Evolutionary conservation across 1,140 invertebrate genomes (phyloP).

Genomic region (Platyura marginata): DNA sequence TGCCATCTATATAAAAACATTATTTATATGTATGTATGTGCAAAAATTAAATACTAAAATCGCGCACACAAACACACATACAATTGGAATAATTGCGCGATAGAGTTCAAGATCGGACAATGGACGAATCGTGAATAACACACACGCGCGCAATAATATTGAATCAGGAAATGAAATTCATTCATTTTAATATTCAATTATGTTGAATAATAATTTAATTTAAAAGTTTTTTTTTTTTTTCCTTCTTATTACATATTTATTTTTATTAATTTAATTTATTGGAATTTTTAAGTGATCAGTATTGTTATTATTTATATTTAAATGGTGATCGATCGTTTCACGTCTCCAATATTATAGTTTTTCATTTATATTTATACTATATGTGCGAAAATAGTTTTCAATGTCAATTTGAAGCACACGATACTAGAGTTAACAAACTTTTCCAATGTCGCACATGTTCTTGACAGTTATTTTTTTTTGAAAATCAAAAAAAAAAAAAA

Average conservation of each 20-base stretch:
- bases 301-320: not conserved
- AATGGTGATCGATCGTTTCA: not conserved
- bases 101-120: not conserved
- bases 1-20: not conserved
- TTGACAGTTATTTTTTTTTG: too few relatives aligned
- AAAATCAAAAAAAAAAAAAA: too few relatives aligned
- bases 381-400: too few relatives aligned
- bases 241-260: too few relatives aligned
- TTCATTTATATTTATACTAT: too few relatives aligned
- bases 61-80: not conserved
- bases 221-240: not conserved
- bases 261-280: too few relatives aligned
- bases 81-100: not conserved
- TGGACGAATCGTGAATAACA: not conserved
- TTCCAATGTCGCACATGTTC: too few relatives aligned
- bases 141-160: not conserved
- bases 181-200: not conserved
- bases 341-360: not conserved
- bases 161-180: not conserved
- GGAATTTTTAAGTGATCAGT: not conserved
- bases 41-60: not conserved
- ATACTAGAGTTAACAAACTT: too few relatives aligned
- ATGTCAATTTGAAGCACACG: too few relatives aligned
- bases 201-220: not conserved
- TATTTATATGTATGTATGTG: not conserved